Conservation (phyloP, 2,797 vertebrate genomes). For the Hoplostethus mediterraneus region DNA sequence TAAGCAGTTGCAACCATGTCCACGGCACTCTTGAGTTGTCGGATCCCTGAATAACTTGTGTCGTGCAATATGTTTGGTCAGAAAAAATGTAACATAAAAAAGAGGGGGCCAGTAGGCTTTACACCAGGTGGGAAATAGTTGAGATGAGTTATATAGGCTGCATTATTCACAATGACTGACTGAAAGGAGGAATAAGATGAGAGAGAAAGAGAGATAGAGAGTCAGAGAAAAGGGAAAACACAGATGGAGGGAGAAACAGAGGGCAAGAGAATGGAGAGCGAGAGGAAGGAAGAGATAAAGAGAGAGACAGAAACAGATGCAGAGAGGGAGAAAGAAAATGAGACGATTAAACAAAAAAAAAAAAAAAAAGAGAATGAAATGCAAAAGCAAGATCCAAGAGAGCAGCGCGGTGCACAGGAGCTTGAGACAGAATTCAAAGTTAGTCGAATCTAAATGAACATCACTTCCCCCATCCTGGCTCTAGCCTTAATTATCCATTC, state of each 20-base stretch:
- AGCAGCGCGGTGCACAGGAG: constrained; percentile 46
- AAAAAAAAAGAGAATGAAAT: constrained; percentile 45
- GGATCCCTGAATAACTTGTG: constrained; percentile 49
- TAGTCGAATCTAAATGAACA: constrained; percentile 84
- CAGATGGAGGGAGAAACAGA: not conserved
- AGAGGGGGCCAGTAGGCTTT: constrained; percentile 49
- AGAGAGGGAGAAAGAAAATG: constrained; percentile 14
- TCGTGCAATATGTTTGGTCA: constrained; percentile 59
- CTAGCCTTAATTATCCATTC: constrained; percentile 85
- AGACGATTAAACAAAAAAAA: constrained; percentile 12
- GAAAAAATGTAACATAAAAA: constrained; percentile 45
- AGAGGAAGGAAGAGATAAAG: constrained; percentile 12
- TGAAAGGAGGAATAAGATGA: constrained; percentile 55
- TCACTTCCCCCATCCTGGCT: constrained; percentile 66
- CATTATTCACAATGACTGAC: constrained; percentile 69
- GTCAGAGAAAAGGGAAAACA: constrained; percentile 1
- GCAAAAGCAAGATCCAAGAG: constrained; percentile 64
- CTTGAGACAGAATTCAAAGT: constrained; percentile 73
- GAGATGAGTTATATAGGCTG: constrained; percentile 41
- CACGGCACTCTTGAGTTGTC: constrained; percentile 30
- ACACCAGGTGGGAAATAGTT: constrained; percentile 72
- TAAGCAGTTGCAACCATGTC: constrained; percentile 14
- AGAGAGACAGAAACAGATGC: constrained; percentile 16
- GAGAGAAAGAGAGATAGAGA: constrained; percentile 27
- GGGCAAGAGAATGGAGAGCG: constrained; percentile 4